Evolutionary conservation across 2,888 invertebrate species (phyloP).

Genomic region (Dynastes hyllus): DNA sequence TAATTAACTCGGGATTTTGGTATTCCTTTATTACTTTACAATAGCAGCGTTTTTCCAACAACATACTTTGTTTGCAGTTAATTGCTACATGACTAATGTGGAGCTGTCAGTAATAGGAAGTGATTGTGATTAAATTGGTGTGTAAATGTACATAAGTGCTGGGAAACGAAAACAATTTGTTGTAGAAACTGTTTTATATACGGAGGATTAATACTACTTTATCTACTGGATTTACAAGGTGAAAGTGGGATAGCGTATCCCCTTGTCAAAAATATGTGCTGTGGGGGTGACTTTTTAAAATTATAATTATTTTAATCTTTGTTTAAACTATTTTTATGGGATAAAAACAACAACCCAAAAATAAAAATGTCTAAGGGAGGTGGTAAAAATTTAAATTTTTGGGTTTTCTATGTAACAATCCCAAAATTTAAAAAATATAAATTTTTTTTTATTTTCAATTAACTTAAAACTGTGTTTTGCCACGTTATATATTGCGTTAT

Average conservation of each 20-base stretch:
- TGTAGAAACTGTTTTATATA: conserved; percentile 11
- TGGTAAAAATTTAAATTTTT: no score
- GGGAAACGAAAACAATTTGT: conserved; percentile 23
- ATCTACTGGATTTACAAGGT: background rate
- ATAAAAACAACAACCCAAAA: background rate
- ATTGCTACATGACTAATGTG: conserved; percentile 13
- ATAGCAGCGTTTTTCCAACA: no score
- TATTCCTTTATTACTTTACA: background rate
- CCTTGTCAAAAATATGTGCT: background rate
- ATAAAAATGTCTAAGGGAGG: background rate
- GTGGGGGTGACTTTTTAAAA: conserved; percentile 1
- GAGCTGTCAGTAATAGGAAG: conserved; percentile 21
- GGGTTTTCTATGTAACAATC: no score
- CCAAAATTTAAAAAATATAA: no score
- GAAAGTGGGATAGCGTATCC: conserved; percentile 8
- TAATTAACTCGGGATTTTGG: no score
- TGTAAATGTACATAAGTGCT: conserved; percentile 1
- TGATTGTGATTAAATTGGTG: conserved; percentile 34
- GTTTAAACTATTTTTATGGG: background rate
- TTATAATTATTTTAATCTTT: conserved; percentile 3
- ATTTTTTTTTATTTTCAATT: no score
- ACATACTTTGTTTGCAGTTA: background rate
- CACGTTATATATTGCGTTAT: no score
- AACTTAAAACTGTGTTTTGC: no score
- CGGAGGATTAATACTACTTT: background rate